Conservation (phyloP, 1,140 invertebrate genomes). For the Bemisia tabaci region DNA sequence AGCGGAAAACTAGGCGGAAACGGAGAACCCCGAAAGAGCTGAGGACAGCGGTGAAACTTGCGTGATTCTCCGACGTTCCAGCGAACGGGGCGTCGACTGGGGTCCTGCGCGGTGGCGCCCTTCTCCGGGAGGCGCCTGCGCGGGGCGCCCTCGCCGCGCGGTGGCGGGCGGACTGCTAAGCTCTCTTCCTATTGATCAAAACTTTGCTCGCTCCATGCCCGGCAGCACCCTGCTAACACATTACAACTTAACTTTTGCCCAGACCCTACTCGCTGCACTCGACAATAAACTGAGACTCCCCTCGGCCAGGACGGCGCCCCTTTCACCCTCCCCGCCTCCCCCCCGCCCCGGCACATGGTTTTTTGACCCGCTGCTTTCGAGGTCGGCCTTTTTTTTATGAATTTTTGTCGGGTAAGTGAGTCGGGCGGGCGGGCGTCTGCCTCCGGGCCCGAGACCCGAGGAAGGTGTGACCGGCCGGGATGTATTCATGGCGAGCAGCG, state of each 20-base stretch:
- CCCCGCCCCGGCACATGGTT: no score
- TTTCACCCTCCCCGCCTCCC: no score
- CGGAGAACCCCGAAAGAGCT: not conserved
- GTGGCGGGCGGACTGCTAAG: not conserved
- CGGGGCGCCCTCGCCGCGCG: not conserved
- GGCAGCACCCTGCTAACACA: not conserved
- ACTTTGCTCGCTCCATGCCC: not conserved
- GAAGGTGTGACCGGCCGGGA: no score
- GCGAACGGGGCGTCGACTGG: not conserved
- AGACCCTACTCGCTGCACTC: not conserved
- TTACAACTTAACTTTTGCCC: not conserved
- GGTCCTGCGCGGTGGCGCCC: not conserved
- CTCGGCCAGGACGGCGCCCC: no score
- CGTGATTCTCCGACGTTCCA: not conserved
- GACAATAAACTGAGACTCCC: not conserved
- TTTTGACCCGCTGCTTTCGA: no score
- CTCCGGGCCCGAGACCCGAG: no score
- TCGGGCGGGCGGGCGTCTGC: no score
- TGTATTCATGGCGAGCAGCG: no score
- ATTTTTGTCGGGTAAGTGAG: no score
- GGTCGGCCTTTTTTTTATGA: no score
- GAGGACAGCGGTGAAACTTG: not conserved
- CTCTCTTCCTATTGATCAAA: not conserved
- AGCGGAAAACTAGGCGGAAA: no score
- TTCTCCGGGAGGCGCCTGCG: not conserved